Evolutionary conservation across 2,797 vertebrate species (phyloP).

Genomic region (Amblyraja radiata): DNA sequence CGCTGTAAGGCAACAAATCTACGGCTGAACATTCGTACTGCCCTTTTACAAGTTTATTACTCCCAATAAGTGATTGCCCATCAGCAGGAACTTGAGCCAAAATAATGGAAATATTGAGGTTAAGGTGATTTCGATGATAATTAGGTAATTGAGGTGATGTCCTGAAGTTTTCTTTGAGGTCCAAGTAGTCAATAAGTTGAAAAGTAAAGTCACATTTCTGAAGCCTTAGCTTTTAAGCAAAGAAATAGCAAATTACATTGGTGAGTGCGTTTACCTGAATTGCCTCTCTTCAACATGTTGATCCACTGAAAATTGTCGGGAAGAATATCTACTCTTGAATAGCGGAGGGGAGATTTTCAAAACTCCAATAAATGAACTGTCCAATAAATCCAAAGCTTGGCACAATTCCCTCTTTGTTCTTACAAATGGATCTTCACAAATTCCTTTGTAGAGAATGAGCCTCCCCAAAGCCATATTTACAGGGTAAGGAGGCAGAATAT

Average conservation of each 20-base stretch:
- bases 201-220: not conserved
- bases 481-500: not conserved
- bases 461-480: not conserved
- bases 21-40: too few species aligned
- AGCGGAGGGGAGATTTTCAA: not conserved
- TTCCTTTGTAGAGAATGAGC: not conserved
- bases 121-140: too few species aligned
- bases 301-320: not conserved
- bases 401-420: not conserved
- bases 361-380: not conserved
- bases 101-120: too few species aligned
- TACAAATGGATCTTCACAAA: not conserved
- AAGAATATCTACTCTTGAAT: not conserved
- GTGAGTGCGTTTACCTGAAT: not conserved
- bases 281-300: not conserved
- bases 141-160: not conserved
- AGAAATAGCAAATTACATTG: not conserved
- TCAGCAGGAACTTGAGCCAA: not conserved
- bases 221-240: not conserved
- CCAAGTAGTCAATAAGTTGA: not conserved
- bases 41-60: not conserved
- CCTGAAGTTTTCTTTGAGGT: not conserved
- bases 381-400: not conserved
- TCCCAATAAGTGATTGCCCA: not conserved
- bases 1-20: too few species aligned